A percentile compares a stretch with the other conserved stretches of the same genome.
Conservation (phyloP, 1,140 invertebrate genomes). For the Drosophila equinoxialis region DNA sequence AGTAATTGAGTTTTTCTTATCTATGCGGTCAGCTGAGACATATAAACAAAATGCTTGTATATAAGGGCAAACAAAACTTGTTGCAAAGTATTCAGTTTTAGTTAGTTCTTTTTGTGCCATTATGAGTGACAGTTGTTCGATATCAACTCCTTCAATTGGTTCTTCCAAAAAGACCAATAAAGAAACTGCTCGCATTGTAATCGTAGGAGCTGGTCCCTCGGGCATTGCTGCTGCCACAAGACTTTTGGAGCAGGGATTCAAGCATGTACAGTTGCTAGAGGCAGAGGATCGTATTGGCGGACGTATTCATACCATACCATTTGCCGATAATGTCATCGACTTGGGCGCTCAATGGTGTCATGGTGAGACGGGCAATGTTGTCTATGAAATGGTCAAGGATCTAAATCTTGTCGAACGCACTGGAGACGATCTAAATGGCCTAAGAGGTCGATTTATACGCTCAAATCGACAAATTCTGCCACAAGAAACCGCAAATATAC, state of each 20-base stretch:
- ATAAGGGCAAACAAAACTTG: background rate
- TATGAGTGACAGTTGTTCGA: slow-evolving; percentile 22
- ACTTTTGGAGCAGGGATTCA: slow-evolving; percentile 84
- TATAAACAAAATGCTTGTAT: background rate
- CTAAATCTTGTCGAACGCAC: slow-evolving; percentile 84
- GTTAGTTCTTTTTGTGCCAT: background rate
- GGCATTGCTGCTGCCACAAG: slow-evolving; percentile 86
- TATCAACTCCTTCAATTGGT: too few relatives aligned
- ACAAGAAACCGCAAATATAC: slow-evolving; percentile 45
- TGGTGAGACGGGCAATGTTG: slow-evolving; percentile 88
- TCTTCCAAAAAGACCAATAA: slow-evolving; percentile 42
- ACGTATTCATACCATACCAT: slow-evolving; percentile 85
- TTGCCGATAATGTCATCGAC: slow-evolving; percentile 88
- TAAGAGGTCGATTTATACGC: slow-evolving; percentile 66
- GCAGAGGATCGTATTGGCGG: slow-evolving; percentile 89
- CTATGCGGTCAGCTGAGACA: too few relatives aligned
- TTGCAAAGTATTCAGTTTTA: background rate
- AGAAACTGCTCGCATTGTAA: slow-evolving; percentile 80
- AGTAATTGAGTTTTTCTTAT: too few relatives aligned
- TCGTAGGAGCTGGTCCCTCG: slow-evolving; percentile 85
- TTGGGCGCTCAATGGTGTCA: slow-evolving; percentile 92
- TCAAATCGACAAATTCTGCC: slow-evolving; percentile 76
- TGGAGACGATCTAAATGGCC: slow-evolving; percentile 31
- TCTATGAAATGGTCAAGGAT: slow-evolving; percentile 87
- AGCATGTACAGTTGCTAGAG: slow-evolving; percentile 85